phyloP scores from a whole-genome alignment of 2,797 vertebrate species.

The Epinephelus awoara region DNA sequence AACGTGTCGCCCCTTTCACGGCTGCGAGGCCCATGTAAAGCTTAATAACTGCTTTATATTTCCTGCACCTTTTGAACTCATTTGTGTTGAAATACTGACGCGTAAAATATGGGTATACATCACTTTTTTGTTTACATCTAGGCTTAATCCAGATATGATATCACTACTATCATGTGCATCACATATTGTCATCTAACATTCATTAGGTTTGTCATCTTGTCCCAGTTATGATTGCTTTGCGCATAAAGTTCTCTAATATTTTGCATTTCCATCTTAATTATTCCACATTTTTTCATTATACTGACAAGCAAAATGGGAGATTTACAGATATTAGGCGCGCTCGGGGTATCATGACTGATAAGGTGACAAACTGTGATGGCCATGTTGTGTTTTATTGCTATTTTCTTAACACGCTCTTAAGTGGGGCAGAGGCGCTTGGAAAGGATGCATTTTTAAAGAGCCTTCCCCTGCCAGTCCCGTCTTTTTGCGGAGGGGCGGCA shows the following conservation, averaged over 20 bases:
- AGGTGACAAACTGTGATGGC: not conserved
- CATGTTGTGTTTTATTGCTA: constrained; percentile 36
- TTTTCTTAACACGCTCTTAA: constrained; percentile 72
- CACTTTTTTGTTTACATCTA: constrained; percentile 33
- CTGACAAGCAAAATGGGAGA: not conserved
- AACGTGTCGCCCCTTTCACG: constrained; percentile 74
- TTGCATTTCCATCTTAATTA: not conserved
- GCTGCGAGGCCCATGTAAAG: constrained; percentile 45
- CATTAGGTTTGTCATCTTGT: constrained; percentile 18
- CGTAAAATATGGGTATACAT: constrained; percentile 4
- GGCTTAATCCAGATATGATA: not conserved
- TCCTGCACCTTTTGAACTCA: not conserved
- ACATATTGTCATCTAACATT: constrained; percentile 24
- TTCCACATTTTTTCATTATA: not conserved
- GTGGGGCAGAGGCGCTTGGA: constrained; percentile 79
- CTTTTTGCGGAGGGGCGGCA: constrained; percentile 66
- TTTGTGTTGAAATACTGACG: constrained; percentile 6
- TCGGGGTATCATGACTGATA: constrained; percentile 4
- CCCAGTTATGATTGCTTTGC: constrained; percentile 14
- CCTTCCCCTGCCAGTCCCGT: constrained; percentile 69
- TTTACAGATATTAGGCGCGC: constrained; percentile 4
- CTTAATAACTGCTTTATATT: constrained; percentile 29
- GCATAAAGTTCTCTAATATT: constrained; percentile 14
- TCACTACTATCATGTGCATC: constrained; percentile 12
- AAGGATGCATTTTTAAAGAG: constrained; percentile 84